These are phyloP conservation scores for Papilio machaon DNA, from an alignment of 1,140 invertebrate genomes.

Conservation along the genomic window DNA sequence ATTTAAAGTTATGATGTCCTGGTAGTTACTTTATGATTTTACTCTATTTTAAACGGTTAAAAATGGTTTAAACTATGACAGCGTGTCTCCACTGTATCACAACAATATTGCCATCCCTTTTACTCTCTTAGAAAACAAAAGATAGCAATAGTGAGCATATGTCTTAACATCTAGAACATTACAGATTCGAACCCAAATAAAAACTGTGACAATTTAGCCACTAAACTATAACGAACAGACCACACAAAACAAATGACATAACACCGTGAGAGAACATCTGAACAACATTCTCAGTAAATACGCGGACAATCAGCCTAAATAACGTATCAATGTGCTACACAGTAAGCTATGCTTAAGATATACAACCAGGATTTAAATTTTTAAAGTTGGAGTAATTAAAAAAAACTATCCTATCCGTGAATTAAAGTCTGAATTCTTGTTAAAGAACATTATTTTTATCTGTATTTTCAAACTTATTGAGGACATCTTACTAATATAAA, in stretches of 20 bases:
- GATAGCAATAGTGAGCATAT: background rate
- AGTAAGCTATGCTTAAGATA: conserved; percentile 9
- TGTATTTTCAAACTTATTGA: too few relatives aligned
- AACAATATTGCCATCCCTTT: background rate
- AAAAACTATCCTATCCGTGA: too few relatives aligned
- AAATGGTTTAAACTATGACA: too few relatives aligned
- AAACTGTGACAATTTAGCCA: background rate
- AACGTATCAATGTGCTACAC: conserved; percentile 6
- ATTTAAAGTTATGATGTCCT: background rate
- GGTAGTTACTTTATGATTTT: background rate
- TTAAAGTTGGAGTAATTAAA: too few relatives aligned
- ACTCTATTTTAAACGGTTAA: background rate
- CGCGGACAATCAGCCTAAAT: background rate
- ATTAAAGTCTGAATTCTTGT: too few relatives aligned
- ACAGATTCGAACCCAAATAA: background rate
- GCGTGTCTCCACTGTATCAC: too few relatives aligned
- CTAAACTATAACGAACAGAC: background rate
- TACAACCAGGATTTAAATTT: background rate
- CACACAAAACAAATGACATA: conserved; percentile 29
- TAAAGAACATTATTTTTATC: too few relatives aligned
- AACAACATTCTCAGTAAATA: conserved; percentile 7
- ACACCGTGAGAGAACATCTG: conserved; percentile 23
- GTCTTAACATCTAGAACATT: too few relatives aligned
- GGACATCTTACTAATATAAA: too few relatives aligned
- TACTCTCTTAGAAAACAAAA: background rate